Conservation (phyloP, 1,140 invertebrate genomes). For the Geopemphigus sp. region DNA sequence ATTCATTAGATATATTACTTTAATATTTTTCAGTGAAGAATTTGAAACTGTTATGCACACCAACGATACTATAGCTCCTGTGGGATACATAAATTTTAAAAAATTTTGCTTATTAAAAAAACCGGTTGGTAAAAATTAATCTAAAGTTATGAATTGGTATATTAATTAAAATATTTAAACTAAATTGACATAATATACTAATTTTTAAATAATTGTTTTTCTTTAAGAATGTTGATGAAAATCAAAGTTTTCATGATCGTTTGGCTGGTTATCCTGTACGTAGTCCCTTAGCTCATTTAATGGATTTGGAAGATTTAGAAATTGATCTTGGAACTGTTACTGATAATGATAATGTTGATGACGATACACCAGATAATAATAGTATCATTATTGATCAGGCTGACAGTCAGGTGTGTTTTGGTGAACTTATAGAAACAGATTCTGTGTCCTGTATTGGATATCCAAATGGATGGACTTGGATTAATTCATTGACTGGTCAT, state of each 20-base stretch:
- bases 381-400: constrained; percentile 41
- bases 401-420: constrained; percentile 10
- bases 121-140: constrained; percentile 57
- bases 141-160: constrained; percentile 13
- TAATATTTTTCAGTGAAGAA: constrained; percentile 71
- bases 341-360: constrained; percentile 41
- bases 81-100: constrained; percentile 86
- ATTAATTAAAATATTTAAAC: constrained; percentile 1
- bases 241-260: constrained; percentile 42
- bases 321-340: constrained; percentile 36
- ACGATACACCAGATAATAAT: constrained; percentile 24
- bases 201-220: not conserved
- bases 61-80: constrained; percentile 86
- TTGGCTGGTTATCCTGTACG: constrained; percentile 32
- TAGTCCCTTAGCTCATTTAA: constrained; percentile 15
- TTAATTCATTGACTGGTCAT: constrained; percentile 70
- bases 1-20: constrained; percentile 19
- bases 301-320: constrained; percentile 50
- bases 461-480: constrained; percentile 72
- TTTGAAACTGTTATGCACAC: constrained; percentile 84
- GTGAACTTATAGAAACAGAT: constrained; percentile 39
- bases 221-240: constrained; percentile 46
- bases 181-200: not conserved
- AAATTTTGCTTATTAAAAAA: constrained; percentile 75
- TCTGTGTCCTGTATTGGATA: constrained; percentile 46